A percentile compares a stretch with the other conserved stretches of the same genome.
Conservation (phyloP, 2,797 vertebrate genomes). For the Cynopterus sphinx region DNA sequence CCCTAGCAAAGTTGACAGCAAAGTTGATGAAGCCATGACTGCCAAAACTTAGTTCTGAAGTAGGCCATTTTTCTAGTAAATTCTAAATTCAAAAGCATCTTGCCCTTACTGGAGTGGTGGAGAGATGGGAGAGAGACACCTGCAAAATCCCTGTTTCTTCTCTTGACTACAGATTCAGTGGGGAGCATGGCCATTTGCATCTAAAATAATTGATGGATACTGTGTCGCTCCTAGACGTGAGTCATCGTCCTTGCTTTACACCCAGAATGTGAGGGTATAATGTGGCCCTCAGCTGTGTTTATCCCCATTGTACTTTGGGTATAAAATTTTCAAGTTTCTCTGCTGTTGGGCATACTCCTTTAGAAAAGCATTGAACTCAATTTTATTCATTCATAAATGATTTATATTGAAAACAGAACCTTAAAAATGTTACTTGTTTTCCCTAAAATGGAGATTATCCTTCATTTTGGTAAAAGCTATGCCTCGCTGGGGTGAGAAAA, state of each 20-base stretch:
- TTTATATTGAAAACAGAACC: background rate
- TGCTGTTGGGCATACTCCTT: background rate
- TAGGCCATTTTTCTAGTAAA: accelerated
- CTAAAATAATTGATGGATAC: accelerated
- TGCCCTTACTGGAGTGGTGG: background rate
- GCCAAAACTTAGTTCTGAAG: background rate
- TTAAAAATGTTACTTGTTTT: background rate
- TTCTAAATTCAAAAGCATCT: background rate
- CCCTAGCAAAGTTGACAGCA: background rate
- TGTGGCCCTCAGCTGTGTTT: too few relatives aligned
- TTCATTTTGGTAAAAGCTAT: background rate
- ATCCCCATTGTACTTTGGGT: accelerated
- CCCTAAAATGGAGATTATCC: background rate
- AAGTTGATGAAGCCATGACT: accelerated
- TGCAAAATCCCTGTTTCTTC: background rate
- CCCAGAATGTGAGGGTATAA: accelerated
- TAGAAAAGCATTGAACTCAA: background rate
- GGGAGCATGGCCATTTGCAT: accelerated
- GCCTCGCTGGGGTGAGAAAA: background rate
- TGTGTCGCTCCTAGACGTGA: accelerated
- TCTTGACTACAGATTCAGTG: background rate
- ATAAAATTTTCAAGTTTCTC: background rate
- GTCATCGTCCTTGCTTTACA: accelerated
- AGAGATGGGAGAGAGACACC: background rate
- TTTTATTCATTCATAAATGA: background rate